A percentile compares a stretch with the other conserved stretches of the same genome.
phyloP scores from a whole-genome alignment of 2,113 vertebrate species.

The Nyctereutes procyonoides region DNA sequence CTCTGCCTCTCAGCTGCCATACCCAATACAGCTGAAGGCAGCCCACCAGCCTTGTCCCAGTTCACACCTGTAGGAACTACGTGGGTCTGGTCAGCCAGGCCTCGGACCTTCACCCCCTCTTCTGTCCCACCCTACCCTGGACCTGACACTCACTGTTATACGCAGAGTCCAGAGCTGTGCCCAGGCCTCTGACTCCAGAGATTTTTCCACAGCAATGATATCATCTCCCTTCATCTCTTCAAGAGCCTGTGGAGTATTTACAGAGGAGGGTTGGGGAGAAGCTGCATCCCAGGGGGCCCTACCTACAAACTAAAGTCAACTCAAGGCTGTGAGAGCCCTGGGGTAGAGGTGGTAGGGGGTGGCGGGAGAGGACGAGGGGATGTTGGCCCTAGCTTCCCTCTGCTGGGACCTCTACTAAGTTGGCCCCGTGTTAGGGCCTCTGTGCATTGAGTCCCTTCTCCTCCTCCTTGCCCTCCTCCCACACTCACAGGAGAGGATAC shows the following conservation, averaged over 20 bases:
- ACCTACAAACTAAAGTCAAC: background rate
- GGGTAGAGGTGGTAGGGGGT: accelerated
- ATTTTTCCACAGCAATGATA: conserved; percentile 93
- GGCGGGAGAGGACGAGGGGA: background rate
- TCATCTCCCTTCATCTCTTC: conserved; percentile 84
- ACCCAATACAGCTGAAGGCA: background rate
- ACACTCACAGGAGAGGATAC: background rate
- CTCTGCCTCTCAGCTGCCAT: background rate
- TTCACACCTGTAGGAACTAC: background rate
- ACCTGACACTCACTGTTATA: conserved; percentile 91
- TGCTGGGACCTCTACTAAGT: background rate
- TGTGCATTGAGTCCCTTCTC: background rate
- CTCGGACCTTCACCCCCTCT: background rate
- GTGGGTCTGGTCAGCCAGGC: background rate
- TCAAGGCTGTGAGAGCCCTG: background rate
- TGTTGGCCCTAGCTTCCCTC: background rate
- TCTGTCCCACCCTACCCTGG: background rate
- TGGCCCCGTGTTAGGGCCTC: background rate
- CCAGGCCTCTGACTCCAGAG: conserved; percentile 93
- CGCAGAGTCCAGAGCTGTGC: conserved; percentile 87
- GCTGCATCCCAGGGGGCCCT: background rate
- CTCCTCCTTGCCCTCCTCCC: background rate
- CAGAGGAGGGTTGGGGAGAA: background rate
- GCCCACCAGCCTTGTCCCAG: background rate
- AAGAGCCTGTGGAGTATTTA: conserved; percentile 78